Percentiles rank a stretch among this genome's conserved stretches.
Conservation (phyloP, 2,888 invertebrate genomes). For the Copidosoma aretas region DNA sequence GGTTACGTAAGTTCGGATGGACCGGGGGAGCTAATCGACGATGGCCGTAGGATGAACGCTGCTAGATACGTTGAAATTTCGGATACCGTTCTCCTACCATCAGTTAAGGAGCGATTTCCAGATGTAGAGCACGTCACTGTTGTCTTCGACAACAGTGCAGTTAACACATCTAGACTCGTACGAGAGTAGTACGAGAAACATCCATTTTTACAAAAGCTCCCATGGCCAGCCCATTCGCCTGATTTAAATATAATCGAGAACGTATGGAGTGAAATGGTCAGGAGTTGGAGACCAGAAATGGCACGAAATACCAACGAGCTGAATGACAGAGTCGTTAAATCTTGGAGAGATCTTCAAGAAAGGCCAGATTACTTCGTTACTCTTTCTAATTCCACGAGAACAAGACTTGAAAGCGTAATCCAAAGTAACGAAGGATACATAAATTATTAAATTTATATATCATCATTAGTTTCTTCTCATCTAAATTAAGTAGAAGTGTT, state of each 20-base stretch:
- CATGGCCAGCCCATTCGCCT: neutral
- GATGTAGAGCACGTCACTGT: neutral
- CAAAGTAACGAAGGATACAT: too few relatives aligned
- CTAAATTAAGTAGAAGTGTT: too few relatives aligned
- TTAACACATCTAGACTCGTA: neutral
- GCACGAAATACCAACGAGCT: too few relatives aligned
- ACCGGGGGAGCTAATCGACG: neutral
- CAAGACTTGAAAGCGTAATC: too few relatives aligned
- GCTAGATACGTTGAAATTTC: neutral
- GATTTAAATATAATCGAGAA: slow-evolving; percentile 3
- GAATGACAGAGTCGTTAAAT: too few relatives aligned
- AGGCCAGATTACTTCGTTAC: too few relatives aligned
- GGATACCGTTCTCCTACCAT: neutral
- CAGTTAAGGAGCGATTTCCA: neutral
- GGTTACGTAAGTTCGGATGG: neutral
- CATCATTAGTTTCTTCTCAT: too few relatives aligned
- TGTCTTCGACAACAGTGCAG: neutral
- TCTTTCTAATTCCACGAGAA: too few relatives aligned
- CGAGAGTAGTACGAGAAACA: neutral
- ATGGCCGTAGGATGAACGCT: neutral
- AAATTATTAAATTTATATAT: too few relatives aligned
- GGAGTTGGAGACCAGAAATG: too few relatives aligned
- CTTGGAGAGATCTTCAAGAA: too few relatives aligned
- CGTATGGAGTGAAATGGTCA: neutral
- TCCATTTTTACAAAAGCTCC: neutral